Conservation (phyloP, 2,797 vertebrate species). For the Carcharodon carcharias region DNA sequence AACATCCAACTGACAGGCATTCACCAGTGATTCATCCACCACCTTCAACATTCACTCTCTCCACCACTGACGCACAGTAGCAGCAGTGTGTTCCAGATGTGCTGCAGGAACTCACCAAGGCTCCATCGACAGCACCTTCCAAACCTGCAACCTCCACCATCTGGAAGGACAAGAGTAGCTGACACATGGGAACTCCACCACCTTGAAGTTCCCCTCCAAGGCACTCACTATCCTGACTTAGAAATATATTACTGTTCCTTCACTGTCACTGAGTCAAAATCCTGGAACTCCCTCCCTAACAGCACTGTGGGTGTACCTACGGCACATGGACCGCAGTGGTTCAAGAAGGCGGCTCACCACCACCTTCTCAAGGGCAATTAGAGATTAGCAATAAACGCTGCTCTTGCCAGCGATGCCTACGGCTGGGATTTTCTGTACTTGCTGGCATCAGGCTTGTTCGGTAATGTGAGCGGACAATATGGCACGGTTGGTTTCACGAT, state of each 20-base stretch:
- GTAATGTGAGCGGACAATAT: no score
- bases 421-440: no score
- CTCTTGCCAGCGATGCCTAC: neutral
- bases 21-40: neutral
- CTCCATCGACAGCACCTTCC: neutral
- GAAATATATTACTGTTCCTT: neutral
- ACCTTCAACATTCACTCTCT: neutral
- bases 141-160: neutral
- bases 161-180: neutral
- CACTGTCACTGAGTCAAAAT: neutral
- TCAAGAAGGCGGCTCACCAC: neutral
- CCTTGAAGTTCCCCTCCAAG: neutral
- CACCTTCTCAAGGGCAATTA: neutral
- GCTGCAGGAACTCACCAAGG: neutral
- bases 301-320: neutral
- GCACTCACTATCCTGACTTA: neutral
- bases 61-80: neutral
- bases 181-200: neutral
- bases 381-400: neutral
- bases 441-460: no score
- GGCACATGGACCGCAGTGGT: neutral
- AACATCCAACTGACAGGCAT: neutral
- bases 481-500: no score
- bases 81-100: neutral
- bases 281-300: neutral